These are phyloP conservation scores for Dasypus novemcinctus DNA, from an alignment of 2,113 vertebrate genomes.

Conservation along the genomic window DNA sequence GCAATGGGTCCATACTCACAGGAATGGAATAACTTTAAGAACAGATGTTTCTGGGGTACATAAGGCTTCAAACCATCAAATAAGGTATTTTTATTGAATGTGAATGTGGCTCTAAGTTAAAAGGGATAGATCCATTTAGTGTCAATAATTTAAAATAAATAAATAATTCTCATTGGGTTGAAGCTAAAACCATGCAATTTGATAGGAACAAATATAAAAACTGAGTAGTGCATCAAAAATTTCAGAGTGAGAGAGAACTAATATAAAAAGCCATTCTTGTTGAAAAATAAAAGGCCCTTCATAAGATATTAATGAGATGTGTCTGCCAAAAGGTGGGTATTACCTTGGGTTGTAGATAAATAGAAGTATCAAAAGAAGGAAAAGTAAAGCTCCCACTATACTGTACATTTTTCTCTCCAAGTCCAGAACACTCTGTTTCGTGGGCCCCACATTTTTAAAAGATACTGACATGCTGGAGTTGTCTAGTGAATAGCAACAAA, in stretches of 20 bases:
- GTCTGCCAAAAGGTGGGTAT: background rate
- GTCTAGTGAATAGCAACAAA: background rate
- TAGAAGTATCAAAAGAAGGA: background rate
- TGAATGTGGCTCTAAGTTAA: background rate
- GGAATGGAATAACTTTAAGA: no score
- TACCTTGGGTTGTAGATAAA: background rate
- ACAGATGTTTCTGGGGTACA: no score
- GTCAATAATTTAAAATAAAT: background rate
- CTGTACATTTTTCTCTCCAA: background rate
- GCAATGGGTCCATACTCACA: no score
- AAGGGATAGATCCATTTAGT: background rate
- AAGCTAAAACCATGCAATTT: background rate
- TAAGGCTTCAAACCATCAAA: background rate
- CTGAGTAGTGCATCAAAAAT: background rate
- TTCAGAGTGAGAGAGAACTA: background rate
- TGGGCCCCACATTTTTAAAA: background rate
- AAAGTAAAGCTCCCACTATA: background rate
- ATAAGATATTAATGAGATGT: background rate
- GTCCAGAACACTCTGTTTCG: background rate
- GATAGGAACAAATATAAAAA: background rate
- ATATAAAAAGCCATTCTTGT: background rate
- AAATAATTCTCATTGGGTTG: background rate
- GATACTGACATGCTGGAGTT: background rate
- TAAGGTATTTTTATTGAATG: background rate
- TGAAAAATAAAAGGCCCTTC: background rate